These are phyloP conservation scores for Nannobrachium achirus DNA, from an alignment of 2,113 vertebrate genomes.

Conservation along the genomic window DNA sequence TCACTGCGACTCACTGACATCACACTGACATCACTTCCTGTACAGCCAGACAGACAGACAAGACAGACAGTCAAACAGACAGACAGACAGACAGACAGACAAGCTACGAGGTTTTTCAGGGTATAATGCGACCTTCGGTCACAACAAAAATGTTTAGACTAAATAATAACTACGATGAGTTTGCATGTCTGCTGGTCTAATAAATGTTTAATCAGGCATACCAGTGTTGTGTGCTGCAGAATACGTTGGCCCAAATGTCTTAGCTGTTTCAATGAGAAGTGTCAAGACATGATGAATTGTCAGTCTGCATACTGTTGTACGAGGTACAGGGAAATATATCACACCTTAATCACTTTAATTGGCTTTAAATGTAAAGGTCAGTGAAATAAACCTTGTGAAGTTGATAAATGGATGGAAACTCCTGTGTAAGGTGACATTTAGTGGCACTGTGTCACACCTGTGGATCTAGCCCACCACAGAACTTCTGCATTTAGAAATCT, in stretches of 20 bases:
- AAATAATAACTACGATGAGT: too few relatives aligned
- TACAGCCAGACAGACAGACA: too few relatives aligned
- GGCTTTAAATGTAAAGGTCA: slow-evolving; percentile 55
- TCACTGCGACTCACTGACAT: too few relatives aligned
- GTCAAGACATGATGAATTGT: slow-evolving; percentile 44
- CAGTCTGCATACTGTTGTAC: slow-evolving; percentile 11
- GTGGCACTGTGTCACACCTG: slow-evolving; percentile 20
- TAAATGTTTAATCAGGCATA: slow-evolving; percentile 5
- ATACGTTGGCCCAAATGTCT: slow-evolving; percentile 21
- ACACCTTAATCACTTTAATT: slow-evolving; percentile 58
- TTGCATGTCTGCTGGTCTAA: not conserved
- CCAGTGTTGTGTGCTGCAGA: slow-evolving; percentile 18
- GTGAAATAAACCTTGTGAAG: slow-evolving; percentile 33
- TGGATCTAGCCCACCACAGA: not conserved
- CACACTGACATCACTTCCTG: too few relatives aligned
- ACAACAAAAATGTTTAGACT: too few relatives aligned
- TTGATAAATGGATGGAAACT: slow-evolving; percentile 47
- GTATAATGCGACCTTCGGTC: too few relatives aligned
- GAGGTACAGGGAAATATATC: slow-evolving; percentile 35
- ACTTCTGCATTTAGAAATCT: not conserved
- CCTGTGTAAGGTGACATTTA: slow-evolving; percentile 51
- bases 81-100: too few relatives aligned
- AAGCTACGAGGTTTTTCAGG: too few relatives aligned
- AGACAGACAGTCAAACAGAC: too few relatives aligned
- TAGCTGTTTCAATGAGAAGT: slow-evolving; percentile 29